phyloP scores from a whole-genome alignment of 2,113 vertebrate genomes.

The Xenus cinereus region DNA sequence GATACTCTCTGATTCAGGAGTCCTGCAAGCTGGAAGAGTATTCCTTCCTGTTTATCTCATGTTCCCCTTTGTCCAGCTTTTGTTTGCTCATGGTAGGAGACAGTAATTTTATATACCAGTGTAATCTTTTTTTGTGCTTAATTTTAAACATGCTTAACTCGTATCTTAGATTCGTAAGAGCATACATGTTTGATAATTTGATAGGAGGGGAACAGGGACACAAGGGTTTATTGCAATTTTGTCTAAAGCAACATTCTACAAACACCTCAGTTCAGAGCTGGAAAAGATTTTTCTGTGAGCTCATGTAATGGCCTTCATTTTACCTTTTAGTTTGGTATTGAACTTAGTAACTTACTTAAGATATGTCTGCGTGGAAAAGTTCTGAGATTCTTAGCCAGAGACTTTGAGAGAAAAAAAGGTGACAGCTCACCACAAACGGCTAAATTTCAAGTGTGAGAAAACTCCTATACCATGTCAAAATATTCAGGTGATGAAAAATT shows the following conservation, averaged over 20 bases:
- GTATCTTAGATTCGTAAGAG: not conserved
- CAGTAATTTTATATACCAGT: not conserved
- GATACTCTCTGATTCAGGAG: not conserved
- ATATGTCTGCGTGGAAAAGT: not conserved
- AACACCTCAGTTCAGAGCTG: not conserved
- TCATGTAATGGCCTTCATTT: not conserved
- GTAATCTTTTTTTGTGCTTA: not conserved
- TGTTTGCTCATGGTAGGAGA: not conserved
- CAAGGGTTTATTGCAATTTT: not conserved
- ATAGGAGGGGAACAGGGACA: not conserved
- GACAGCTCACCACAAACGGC: not conserved
- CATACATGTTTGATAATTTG: not conserved
- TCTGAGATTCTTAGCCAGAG: not conserved
- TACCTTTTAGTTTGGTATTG: not conserved
- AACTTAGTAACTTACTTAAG: not conserved
- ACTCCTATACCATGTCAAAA: not conserved
- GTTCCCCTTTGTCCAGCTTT: not conserved
- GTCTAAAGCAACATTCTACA: not conserved
- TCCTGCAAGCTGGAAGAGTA: not conserved
- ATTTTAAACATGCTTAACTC: not conserved
- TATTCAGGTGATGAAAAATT: not conserved
- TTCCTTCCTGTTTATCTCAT: not conserved
- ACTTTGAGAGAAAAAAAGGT: not conserved
- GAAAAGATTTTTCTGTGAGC: not conserved
- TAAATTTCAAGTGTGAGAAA: not conserved